These are phyloP conservation scores for Hoplodrina blanda DNA, from an alignment of 2,888 invertebrate genomes.

Conservation along the genomic window DNA sequence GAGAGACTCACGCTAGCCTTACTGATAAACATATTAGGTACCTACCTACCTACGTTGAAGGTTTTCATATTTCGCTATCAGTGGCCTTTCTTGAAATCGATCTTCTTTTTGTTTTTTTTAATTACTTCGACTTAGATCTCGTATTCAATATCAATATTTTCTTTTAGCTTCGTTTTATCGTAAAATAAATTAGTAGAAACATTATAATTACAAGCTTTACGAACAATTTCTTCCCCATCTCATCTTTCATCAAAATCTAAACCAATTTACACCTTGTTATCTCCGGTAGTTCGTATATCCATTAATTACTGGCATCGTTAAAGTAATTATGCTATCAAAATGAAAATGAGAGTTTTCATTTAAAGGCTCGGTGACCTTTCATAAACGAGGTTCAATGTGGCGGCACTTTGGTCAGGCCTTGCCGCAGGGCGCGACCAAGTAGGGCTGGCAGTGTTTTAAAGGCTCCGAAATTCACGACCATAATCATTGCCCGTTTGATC, in stretches of 20 bases:
- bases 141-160: not conserved
- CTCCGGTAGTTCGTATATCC: slow-evolving; percentile 38
- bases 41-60: not conserved
- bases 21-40: slow-evolving; percentile 9
- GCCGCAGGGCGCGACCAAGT: slow-evolving; percentile 64
- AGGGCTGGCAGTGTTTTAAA: slow-evolving; percentile 52
- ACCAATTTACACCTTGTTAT: slow-evolving; percentile 42
- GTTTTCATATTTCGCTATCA: slow-evolving; percentile 5
- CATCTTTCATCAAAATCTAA: slow-evolving; percentile 43
- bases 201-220: not conserved
- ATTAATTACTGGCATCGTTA: slow-evolving; percentile 63
- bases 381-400: slow-evolving; percentile 67
- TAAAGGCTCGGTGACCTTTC: slow-evolving; percentile 71
- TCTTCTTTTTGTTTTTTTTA: not conserved
- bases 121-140: not conserved
- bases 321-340: slow-evolving; percentile 64
- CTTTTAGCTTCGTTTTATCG: too few species aligned
- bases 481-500: not conserved
- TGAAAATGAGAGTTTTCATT: slow-evolving; percentile 72
- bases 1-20: slow-evolving; percentile 25
- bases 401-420: slow-evolving; percentile 73
- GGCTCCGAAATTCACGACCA: slow-evolving; percentile 2
- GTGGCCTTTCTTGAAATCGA: not conserved
- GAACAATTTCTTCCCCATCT: not conserved
- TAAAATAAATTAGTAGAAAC: not conserved